Base-by-base conservation (phyloP, 1,140 invertebrate genomes). In the Magallana angulata region DNA sequence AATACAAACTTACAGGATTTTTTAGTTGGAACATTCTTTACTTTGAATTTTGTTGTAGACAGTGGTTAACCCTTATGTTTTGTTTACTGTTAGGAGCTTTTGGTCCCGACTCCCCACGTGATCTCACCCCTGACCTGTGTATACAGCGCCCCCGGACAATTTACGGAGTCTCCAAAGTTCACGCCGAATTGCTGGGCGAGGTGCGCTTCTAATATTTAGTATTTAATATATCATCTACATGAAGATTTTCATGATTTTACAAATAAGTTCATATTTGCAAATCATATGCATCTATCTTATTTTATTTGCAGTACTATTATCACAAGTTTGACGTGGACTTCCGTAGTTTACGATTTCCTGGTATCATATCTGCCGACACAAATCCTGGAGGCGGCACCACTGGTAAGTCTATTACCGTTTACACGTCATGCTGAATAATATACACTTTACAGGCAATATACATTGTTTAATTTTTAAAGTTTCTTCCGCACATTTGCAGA, bases 161-260 rank as follows among this genome's bases (percentile, higher is more conserved):
- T 92, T 99, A 99, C 92, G 98, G 98, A n/a, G 98, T 99, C 56
- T 98, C 97, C 64, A 99, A 99, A 96, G 98, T 94, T 2, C 98
- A 98, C 92, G 98, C 97, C 0, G 98, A 99, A 93, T 96, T 98
- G 1, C 96, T 99, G 92, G 98, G 98, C 48, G 98, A 99, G 92
- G 95, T 95, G 36, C 36, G 36, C 36, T 48, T 48, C 36, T 5
- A 48, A 4, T 48, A 48, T 48, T 48, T 48, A 48, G 3, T 48
- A 48, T 48, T 48, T 48, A 2, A 5, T 4, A 48, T 48, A 48
- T 48, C 36, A 48, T 48, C 36, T 48, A 48, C 36, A 48, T 48
- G 36, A 4, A 48, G 2, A 48, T 48, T 48, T 48, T 48, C 36
- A 48, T 48, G 36, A 48, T 48, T 48, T 48, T 48, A 48, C 36